Evolutionary conservation across 1,140 invertebrate genomes (phyloP).

Genomic region (Hesperophylax magnus): DNA sequence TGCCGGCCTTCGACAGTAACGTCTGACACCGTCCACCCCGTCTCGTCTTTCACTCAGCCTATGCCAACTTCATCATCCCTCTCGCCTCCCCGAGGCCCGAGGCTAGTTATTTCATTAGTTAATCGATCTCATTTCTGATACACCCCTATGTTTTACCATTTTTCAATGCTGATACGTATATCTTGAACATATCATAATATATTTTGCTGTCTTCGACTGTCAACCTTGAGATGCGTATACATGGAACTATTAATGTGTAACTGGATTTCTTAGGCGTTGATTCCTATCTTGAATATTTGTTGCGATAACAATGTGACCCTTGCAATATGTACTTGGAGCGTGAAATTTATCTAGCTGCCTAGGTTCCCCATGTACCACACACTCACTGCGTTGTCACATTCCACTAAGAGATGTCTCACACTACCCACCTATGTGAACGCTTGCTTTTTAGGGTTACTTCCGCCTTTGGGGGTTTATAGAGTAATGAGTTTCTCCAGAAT

Average conservation of each 20-base stretch:
- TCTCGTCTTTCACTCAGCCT: neutral
- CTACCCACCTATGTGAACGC: too few relatives aligned
- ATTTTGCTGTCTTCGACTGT: conserved; percentile 17
- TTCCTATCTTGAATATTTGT: too few relatives aligned
- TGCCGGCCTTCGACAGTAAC: conserved; percentile 65
- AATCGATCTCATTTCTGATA: neutral
- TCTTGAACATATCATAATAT: conserved; percentile 28
- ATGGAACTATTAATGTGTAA: neutral
- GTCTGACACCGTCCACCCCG: conserved; percentile 45
- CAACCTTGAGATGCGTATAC: neutral
- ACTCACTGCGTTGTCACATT: too few relatives aligned
- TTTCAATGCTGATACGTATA: conserved; percentile 16
- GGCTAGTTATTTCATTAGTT: conserved; percentile 17
- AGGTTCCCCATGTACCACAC: too few relatives aligned
- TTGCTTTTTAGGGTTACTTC: too few relatives aligned
- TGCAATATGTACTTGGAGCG: too few relatives aligned
- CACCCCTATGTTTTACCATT: conserved; percentile 4
- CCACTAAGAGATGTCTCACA: too few relatives aligned
- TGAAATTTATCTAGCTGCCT: too few relatives aligned
- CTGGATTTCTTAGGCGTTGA: too few relatives aligned
- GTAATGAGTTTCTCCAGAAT: too few relatives aligned
- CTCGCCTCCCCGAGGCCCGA: neutral
- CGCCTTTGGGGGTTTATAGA: too few relatives aligned
- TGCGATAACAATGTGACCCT: too few relatives aligned
- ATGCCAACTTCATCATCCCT: conserved; percentile 12